These are phyloP conservation scores for Machimus rusticus DNA, from an alignment of 2,888 invertebrate species.

Conservation along the genomic window DNA sequence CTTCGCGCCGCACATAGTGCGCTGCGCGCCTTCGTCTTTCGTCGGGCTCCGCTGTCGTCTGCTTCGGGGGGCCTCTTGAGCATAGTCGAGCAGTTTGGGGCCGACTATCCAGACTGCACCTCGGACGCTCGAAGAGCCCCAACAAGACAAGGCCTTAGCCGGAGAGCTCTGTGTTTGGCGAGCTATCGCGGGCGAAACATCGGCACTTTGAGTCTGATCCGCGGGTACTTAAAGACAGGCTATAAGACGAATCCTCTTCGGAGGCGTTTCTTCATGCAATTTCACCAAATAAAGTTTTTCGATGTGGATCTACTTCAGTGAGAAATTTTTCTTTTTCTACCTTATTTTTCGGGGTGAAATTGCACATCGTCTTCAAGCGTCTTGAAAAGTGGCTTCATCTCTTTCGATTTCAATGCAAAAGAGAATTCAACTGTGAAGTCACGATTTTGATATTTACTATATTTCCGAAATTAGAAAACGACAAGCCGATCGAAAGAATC, in stretches of 20 bases:
- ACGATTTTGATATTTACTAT: not conserved
- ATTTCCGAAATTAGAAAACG: not conserved
- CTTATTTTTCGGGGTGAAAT: not conserved
- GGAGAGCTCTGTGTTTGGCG: not conserved
- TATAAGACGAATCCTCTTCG: not conserved
- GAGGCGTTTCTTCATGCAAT: not conserved
- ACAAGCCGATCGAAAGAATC: not conserved
- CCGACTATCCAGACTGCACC: not conserved
- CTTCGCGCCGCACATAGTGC: not conserved
- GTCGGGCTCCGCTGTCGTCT: not conserved
- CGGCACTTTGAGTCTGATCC: not conserved
- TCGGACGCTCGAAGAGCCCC: not conserved
- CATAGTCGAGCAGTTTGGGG: not conserved
- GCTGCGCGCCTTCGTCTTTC: not conserved
- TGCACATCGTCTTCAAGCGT: not conserved
- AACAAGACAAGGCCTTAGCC: not conserved
- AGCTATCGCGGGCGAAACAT: slow-evolving; percentile 10
- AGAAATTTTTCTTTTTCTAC: not conserved
- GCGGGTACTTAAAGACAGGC: not conserved
- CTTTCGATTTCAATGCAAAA: slow-evolving; percentile 7
- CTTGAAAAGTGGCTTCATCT: not conserved
- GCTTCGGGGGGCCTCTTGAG: not conserved
- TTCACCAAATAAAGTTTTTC: not conserved
- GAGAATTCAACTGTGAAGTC: not conserved
- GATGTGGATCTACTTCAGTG: not conserved